These are phyloP conservation scores for Diplazon laetatorius DNA, from an alignment of 2,888 invertebrate genomes.

Conservation along the genomic window DNA sequence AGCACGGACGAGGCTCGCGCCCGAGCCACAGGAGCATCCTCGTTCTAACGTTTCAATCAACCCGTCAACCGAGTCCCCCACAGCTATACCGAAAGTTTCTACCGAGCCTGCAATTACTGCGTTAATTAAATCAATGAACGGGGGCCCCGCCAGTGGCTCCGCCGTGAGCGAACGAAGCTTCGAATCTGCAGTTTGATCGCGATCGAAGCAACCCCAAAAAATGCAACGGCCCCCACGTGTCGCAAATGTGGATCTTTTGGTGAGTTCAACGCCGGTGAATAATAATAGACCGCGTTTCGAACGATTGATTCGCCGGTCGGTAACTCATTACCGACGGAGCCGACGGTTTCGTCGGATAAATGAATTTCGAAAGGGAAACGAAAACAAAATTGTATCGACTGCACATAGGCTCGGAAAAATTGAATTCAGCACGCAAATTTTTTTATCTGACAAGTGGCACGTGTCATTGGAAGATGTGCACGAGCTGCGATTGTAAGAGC, in stretches of 20 bases:
- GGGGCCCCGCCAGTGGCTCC: constrained; percentile 42
- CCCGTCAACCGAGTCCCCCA: constrained; percentile 80
- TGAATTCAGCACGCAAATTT: neutral
- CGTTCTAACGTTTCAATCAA: constrained; percentile 81
- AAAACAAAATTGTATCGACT: too few relatives aligned
- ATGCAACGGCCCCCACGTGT: constrained; percentile 4
- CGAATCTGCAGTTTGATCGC: constrained; percentile 27
- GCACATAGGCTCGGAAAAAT: too few relatives aligned
- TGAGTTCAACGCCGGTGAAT: constrained; percentile 16
- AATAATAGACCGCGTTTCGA: constrained; percentile 1
- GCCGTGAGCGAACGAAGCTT: constrained; percentile 27
- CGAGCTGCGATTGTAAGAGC: constrained; percentile 18
- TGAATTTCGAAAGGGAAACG: too few relatives aligned
- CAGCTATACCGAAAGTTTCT: constrained; percentile 80
- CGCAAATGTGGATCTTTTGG: constrained; percentile 1
- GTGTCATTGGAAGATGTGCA: constrained; percentile 19
- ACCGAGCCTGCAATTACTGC: constrained; percentile 80
- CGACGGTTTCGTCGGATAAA: neutral
- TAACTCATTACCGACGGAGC: too few relatives aligned
- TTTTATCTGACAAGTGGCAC: constrained; percentile 32
- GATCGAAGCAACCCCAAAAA: constrained; percentile 17
- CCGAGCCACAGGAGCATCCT: constrained; percentile 30
- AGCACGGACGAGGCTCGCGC: constrained; percentile 50
- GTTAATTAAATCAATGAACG: constrained; percentile 80
- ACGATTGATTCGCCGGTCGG: neutral